Percentiles rank a stretch among this genome's conserved stretches.
Evolutionary conservation across 2,797 vertebrate species (phyloP).

Genomic region (Scolopax rusticola): DNA sequence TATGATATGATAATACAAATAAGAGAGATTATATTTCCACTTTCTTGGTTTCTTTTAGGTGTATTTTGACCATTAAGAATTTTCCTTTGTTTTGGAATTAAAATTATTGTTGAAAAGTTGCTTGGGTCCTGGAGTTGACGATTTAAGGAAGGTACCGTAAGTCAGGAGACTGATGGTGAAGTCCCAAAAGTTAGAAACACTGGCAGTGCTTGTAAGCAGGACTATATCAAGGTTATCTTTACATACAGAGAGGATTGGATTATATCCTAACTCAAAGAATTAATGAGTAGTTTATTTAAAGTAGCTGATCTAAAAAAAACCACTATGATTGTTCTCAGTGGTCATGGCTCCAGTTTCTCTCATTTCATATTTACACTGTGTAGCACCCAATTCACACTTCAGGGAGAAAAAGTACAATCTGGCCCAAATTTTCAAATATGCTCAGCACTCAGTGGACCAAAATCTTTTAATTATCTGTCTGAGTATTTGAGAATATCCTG

Average conservation of each 20-base stretch:
- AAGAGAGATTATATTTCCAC: neutral
- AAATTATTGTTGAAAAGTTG: neutral
- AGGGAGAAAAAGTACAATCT: neutral
- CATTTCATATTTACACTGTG: neutral
- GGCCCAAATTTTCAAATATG: slow-evolving; percentile 27
- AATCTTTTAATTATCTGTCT: slow-evolving; percentile 44
- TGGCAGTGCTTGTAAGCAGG: neutral
- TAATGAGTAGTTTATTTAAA: slow-evolving; percentile 17
- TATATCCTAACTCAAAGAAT: neutral
- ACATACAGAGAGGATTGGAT: neutral
- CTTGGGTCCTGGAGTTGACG: neutral
- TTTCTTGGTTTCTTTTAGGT: neutral
- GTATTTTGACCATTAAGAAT: neutral
- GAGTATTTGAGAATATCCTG: neutral
- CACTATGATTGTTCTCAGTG: neutral
- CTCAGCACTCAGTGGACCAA: slow-evolving; percentile 4
- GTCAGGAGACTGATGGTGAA: neutral
- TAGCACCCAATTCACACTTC: neutral
- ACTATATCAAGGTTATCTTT: neutral
- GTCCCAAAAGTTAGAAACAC: neutral
- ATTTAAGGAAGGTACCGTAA: neutral
- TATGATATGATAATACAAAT: neutral
- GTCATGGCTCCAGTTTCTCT: neutral
- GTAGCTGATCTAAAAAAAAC: neutral
- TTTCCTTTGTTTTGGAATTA: neutral